These are phyloP conservation scores for Agonopterix alstromeriana DNA, from an alignment of 2,888 invertebrate species.

Conservation along the genomic window DNA sequence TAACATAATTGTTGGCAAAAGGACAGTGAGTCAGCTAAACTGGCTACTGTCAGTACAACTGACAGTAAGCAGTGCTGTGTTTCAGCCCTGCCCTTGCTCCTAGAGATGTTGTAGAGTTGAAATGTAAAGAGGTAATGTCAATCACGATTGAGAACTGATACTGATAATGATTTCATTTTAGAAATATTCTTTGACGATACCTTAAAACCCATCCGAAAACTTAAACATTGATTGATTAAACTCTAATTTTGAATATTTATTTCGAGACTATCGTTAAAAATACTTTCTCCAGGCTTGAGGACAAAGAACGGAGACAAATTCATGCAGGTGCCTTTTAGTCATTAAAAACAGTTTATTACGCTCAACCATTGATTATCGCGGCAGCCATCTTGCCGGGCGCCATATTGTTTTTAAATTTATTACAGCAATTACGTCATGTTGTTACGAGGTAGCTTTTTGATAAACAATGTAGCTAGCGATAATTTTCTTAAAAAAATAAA, in stretches of 20 bases:
- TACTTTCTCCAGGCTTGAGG: slow-evolving; percentile 13
- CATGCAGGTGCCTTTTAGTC: slow-evolving; percentile 49
- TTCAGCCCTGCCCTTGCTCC: too few relatives aligned
- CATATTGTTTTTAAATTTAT: slow-evolving; percentile 66
- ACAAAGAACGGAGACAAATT: slow-evolving; percentile 12
- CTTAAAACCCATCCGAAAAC: background rate
- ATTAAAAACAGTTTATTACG: slow-evolving; percentile 55
- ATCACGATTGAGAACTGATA: too few relatives aligned
- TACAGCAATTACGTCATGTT: slow-evolving; percentile 55
- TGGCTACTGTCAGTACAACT: too few relatives aligned
- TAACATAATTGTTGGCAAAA: too few relatives aligned
- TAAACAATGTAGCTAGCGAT: slow-evolving; percentile 22
- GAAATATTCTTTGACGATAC: too few relatives aligned
- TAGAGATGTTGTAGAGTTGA: too few relatives aligned
- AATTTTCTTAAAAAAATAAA: slow-evolving; percentile 17
- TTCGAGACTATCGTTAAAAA: too few relatives aligned
- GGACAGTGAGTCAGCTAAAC: too few relatives aligned
- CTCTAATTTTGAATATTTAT: too few relatives aligned
- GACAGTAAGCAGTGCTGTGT: too few relatives aligned
- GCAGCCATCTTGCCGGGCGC: slow-evolving; percentile 42
- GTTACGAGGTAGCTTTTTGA: slow-evolving; percentile 20
- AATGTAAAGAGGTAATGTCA: too few relatives aligned
- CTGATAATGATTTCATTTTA: too few relatives aligned
- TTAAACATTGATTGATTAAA: background rate
- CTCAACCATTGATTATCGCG: slow-evolving; percentile 43